Evolutionary conservation across 2,797 vertebrate species (phyloP).

Genomic region (Lithobates pipiens): DNA sequence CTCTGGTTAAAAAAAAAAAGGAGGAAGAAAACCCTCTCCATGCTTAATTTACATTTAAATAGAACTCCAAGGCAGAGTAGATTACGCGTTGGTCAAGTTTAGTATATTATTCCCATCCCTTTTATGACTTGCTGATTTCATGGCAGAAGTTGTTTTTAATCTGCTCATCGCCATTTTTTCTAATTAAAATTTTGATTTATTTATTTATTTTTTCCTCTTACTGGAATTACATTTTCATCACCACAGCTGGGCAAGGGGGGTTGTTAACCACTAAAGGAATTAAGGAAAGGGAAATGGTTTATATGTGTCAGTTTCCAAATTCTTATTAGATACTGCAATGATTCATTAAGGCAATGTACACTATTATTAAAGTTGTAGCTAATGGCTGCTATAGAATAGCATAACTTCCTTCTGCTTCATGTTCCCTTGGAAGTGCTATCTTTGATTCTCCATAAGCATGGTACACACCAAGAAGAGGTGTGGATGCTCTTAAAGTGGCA

Average conservation of each 20-base stretch:
- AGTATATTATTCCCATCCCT: slow-evolving; percentile 54
- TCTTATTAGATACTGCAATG: background rate
- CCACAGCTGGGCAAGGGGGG: background rate
- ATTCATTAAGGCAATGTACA: background rate
- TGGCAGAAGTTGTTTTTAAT: slow-evolving; percentile 43
- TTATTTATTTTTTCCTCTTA: slow-evolving; percentile 45
- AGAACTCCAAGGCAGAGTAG: slow-evolving; percentile 55
- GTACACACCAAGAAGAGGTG: too few relatives aligned
- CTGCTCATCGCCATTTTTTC: slow-evolving; percentile 54
- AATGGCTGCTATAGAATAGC: background rate
- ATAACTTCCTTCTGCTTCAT: too few relatives aligned
- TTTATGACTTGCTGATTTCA: slow-evolving; percentile 61
- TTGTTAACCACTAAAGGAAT: slow-evolving; percentile 19
- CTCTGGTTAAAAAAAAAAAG: too few relatives aligned
- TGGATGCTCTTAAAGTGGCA: too few relatives aligned
- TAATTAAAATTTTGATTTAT: slow-evolving; percentile 59
- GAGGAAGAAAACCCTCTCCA: slow-evolving; percentile 46
- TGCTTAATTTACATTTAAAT: slow-evolving; percentile 62
- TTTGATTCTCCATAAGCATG: too few relatives aligned
- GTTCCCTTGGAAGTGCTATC: too few relatives aligned
- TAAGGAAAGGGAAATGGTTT: background rate
- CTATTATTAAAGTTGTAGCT: background rate
- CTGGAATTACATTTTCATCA: slow-evolving; percentile 51
- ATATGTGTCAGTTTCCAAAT: background rate
- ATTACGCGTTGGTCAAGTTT: slow-evolving; percentile 46